Evolutionary conservation across 2,113 vertebrate species (phyloP).

Genomic region (Gambusia holbrooki): DNA sequence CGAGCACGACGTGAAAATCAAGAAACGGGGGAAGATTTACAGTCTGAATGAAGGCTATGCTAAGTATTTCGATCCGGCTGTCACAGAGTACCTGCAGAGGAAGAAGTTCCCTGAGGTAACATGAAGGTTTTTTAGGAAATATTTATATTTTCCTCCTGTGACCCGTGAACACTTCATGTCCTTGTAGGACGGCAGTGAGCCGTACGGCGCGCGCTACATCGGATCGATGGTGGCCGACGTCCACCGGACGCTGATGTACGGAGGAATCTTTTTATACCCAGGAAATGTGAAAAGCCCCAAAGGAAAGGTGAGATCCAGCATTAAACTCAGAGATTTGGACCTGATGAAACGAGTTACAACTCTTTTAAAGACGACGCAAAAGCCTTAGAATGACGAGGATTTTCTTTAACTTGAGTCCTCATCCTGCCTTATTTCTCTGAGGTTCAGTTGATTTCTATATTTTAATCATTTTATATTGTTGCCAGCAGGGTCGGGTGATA

Average conservation of each 20-base stretch:
- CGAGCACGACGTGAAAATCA: conserved; percentile 91
- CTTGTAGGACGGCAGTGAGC: conserved; percentile 86
- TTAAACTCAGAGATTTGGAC: no score
- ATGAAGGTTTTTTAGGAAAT: not conserved
- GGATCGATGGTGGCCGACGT: conserved; percentile 98
- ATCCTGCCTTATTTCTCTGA: not conserved
- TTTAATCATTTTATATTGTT: no score
- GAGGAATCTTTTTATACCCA: conserved; percentile 96
- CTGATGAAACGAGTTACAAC: no score
- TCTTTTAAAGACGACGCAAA: no score
- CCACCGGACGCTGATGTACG: conserved; percentile 95
- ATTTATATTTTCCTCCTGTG: not conserved
- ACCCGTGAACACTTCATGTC: not conserved
- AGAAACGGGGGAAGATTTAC: conserved; percentile 96
- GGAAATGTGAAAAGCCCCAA: conserved; percentile 90
- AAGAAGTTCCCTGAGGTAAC: conserved; percentile 93
- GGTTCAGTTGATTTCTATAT: not conserved
- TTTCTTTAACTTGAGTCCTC: not conserved
- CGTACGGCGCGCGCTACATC: conserved; percentile 89
- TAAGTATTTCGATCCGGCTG: conserved; percentile 88
- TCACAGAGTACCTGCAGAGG: conserved; percentile 91
- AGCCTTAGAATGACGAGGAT: not conserved
- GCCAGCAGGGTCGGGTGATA: no score
- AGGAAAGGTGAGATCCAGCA: conserved; percentile 86
- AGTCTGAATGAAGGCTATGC: conserved; percentile 97